Evolutionary conservation across 2,113 vertebrate genomes (phyloP).

Genomic region (Pituophis catenifer): DNA sequence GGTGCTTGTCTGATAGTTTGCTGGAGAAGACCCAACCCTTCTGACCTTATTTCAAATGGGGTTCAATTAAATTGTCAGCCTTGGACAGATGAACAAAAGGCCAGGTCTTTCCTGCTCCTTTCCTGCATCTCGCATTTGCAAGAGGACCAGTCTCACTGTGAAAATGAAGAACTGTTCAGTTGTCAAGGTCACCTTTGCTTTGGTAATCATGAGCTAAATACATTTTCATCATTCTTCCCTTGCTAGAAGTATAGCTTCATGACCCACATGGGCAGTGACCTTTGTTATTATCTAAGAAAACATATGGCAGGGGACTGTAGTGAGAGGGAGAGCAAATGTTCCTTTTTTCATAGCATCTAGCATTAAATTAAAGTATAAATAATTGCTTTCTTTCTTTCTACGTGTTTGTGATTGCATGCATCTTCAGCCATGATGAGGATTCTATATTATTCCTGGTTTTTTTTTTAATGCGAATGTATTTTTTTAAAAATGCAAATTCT

Average conservation of each 20-base stretch:
- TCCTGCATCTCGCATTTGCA: constrained; percentile 19
- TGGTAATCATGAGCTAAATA: constrained; percentile 15
- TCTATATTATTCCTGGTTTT: background rate
- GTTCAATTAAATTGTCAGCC: constrained; percentile 73
- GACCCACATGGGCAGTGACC: background rate
- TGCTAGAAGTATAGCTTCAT: background rate
- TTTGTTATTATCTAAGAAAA: background rate
- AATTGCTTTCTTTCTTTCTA: background rate
- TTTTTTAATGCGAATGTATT: background rate
- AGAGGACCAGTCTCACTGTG: constrained; percentile 26
- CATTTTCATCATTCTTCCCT: constrained; percentile 15
- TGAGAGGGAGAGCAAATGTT: background rate
- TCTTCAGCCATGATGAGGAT: background rate
- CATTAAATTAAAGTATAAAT: background rate
- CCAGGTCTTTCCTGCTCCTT: background rate
- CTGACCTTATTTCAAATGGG: constrained; percentile 58
- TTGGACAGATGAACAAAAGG: constrained; percentile 60
- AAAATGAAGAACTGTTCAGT: constrained; percentile 54
- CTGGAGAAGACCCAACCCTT: constrained; percentile 55
- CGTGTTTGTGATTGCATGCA: background rate
- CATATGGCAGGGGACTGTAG: background rate
- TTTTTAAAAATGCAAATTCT: background rate
- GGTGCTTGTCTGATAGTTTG: constrained; percentile 59
- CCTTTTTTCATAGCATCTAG: background rate
- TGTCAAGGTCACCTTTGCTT: constrained; percentile 51